Base-by-base conservation (phyloP, 2,888 invertebrate genomes). In the Microdon myrmicae region DNA sequence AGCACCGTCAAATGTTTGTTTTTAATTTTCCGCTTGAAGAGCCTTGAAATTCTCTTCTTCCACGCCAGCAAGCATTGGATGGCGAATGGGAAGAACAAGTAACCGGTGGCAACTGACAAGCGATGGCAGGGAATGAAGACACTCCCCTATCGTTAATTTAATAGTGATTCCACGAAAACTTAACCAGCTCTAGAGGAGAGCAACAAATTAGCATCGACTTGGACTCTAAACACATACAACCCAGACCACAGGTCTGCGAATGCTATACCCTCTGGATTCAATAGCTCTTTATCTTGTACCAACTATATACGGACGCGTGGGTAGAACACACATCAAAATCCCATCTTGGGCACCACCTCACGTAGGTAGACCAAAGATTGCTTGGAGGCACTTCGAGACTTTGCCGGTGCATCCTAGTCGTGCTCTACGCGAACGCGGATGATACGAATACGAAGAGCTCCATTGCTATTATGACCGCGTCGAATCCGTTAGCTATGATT, bases 401-500 rank as follows among this genome's bases (percentile, higher is more conserved):
- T 7, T 6, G 13, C 1, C 10, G 10, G 22, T 17, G 10, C 23
- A 29, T 19, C 34, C 37, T 54, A 38, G n/a, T 43, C 34, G 31
- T 10, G 20, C 22, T 19, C n/a, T n/a, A n/a, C n/a, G n/a, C n/a
- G n/a, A n/a, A n/a, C n/a, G n/a, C n/a, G n/a, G 2, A 16, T n/a
- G 31, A 16, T 4, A 10, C 5, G 20, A 13, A 19, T 12, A 17
- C 3, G 16, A 16, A 28, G 19, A 39, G 26, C n/a, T n/a, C n/a
- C n/a, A 38, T 56, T 25, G 51, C 51, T 43, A 47, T 56, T 43
- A 41, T 20, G 58, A 45, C 49, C 51, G 64, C 51, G 34, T 58
- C 58, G 22, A 64, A 64, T 64, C 64, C 64, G 58, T 64, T 64
- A 47, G 64, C 31, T 58, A 53, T 64, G 58, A 64, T 58, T 64